Conservation (phyloP, 2,797 vertebrate species). For the Pampus argenteus region DNA sequence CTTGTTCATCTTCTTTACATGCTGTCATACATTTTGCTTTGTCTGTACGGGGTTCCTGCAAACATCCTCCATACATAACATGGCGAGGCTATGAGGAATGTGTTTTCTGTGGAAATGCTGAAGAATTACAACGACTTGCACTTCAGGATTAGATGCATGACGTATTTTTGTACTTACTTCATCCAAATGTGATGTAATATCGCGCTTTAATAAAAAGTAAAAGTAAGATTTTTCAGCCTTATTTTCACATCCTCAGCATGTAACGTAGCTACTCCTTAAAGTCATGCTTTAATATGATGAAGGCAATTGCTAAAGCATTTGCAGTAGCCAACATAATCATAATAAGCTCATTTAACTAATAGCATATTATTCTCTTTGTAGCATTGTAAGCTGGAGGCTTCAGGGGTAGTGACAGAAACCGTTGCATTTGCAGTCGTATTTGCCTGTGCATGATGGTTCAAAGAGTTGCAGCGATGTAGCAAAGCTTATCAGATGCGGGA, state of each 20-base stretch:
- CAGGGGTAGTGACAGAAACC: slow-evolving; percentile 1
- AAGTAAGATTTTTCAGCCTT: slow-evolving; percentile 2
- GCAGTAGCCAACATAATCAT: not conserved
- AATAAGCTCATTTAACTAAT: not conserved
- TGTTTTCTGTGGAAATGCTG: not conserved
- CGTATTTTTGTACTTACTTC: not conserved
- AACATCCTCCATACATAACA: too few relatives aligned
- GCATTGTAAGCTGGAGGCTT: not conserved
- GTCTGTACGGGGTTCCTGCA: too few relatives aligned
- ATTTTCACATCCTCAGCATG: not conserved
- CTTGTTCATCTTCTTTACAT: too few relatives aligned
- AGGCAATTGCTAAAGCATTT: not conserved
- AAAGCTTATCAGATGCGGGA: slow-evolving; percentile 66
- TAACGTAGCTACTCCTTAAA: not conserved
- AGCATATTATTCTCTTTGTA: not conserved
- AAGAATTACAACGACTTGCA: slow-evolving; percentile 1
- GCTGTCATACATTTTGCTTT: not conserved
- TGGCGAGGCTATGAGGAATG: too few relatives aligned
- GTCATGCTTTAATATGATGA: not conserved
- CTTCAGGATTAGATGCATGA: not conserved
- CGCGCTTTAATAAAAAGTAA: not conserved
- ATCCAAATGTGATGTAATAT: slow-evolving; percentile 11
- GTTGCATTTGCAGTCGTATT: not conserved
- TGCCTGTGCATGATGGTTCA: slow-evolving; percentile 19
- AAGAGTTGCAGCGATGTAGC: slow-evolving; percentile 41